A percentile compares a stretch with the other conserved stretches of the same genome.
Evolutionary conservation across 2,113 vertebrate species (phyloP).

Genomic region (Agelaius phoeniceus): DNA sequence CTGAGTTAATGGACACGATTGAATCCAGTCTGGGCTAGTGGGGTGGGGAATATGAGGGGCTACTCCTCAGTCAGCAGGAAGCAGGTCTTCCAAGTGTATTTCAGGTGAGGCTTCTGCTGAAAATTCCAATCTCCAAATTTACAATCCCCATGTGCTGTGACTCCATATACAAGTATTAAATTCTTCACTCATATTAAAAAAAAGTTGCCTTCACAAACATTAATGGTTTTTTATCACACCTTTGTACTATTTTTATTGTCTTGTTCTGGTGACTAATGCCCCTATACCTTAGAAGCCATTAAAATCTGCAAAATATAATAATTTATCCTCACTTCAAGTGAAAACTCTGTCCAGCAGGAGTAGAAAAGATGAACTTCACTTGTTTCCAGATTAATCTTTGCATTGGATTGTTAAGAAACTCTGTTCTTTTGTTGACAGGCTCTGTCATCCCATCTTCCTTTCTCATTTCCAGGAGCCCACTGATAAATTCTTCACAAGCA

Average conservation of each 20-base stretch:
- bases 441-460: not conserved
- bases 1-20: constrained; percentile 25
- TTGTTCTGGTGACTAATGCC: not conserved
- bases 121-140: not conserved
- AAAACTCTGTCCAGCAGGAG: not conserved
- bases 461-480: not conserved
- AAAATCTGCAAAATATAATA: not conserved
- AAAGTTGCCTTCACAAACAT: not conserved
- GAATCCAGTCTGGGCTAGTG: not conserved
- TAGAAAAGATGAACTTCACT: not conserved
- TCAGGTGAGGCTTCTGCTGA: not conserved
- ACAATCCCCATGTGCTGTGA: not conserved
- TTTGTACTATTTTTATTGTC: not conserved
- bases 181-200: not conserved
- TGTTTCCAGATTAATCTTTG: not conserved
- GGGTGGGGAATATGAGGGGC: not conserved
- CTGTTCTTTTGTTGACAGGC: not conserved
- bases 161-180: not conserved
- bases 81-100: not conserved
- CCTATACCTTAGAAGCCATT: not conserved
- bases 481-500: not conserved
- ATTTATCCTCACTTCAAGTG: not conserved
- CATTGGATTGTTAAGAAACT: not conserved
- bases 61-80: not conserved
- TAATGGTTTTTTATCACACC: not conserved